These are phyloP conservation scores for Clunio marinus DNA, from an alignment of 2,888 invertebrate genomes.

Conservation along the genomic window DNA sequence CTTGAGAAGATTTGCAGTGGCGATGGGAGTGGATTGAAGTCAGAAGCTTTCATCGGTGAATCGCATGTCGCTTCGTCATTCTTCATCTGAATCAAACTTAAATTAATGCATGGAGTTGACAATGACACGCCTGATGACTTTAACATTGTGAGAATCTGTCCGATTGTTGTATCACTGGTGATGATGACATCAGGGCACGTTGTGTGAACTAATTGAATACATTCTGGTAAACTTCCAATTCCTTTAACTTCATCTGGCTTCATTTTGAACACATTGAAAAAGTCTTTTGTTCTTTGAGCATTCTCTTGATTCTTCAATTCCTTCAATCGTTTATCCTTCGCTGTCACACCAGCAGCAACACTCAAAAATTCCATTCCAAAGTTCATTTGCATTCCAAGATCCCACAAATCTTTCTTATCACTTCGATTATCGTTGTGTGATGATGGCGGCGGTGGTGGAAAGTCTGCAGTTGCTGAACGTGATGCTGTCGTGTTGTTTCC, in stretches of 20 bases:
- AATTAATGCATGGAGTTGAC: slow-evolving; percentile 53
- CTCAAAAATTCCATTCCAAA: slow-evolving; percentile 61
- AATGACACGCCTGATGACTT: slow-evolving; percentile 53
- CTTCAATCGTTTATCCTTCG: slow-evolving; percentile 84
- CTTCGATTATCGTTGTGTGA: slow-evolving; percentile 43
- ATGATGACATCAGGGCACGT: slow-evolving; percentile 53
- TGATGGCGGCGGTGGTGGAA: slow-evolving; percentile 41
- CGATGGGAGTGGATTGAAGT: slow-evolving; percentile 49
- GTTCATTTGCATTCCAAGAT: slow-evolving; percentile 51
- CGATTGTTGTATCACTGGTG: slow-evolving; percentile 56
- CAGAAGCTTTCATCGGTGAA: slow-evolving; percentile 46
- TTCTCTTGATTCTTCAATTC: slow-evolving; percentile 66
- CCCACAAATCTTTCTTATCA: slow-evolving; percentile 49
- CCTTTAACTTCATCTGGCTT: slow-evolving; percentile 37
- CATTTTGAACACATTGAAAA: slow-evolving; percentile 39
- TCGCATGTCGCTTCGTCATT: slow-evolving; percentile 43
- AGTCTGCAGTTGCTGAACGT: slow-evolving; percentile 17
- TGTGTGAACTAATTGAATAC: slow-evolving; percentile 52
- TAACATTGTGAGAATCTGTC: slow-evolving; percentile 58
- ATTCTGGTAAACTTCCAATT: slow-evolving; percentile 41
- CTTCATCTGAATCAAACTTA: slow-evolving; percentile 46
- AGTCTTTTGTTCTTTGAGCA: slow-evolving; percentile 44
- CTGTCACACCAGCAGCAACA: slow-evolving; percentile 79
- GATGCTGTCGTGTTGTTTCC: slow-evolving; percentile 42
- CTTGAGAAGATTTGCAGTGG: slow-evolving; percentile 82